Evolutionary conservation across 1,140 invertebrate genomes (phyloP).

Genomic region (Leptopilina clavipes): DNA sequence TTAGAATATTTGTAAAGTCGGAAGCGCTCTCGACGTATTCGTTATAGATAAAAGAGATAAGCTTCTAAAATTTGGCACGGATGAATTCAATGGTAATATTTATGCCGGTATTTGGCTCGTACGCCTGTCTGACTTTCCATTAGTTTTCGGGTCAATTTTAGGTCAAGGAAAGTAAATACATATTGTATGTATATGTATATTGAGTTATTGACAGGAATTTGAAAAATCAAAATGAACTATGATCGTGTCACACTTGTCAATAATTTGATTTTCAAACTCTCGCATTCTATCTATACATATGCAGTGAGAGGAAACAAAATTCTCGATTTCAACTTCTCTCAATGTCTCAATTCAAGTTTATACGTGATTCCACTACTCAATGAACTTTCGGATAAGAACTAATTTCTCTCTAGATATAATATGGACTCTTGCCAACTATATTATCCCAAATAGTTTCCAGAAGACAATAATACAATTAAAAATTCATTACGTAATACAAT

Average conservation of each 20-base stretch:
- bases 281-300: background rate
- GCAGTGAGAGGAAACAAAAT: background rate
- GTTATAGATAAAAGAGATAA: slow-evolving; percentile 29
- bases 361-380: background rate
- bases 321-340: background rate
- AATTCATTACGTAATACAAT: too few species aligned
- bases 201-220: background rate
- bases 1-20: slow-evolving; percentile 3
- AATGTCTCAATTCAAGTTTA: background rate
- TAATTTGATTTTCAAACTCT: slow-evolving; percentile 1
- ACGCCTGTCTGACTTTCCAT: slow-evolving; percentile 23
- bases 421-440: too few species aligned
- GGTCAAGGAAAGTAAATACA: slow-evolving; percentile 17
- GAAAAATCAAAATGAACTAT: background rate
- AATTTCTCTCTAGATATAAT: too few species aligned
- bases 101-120: slow-evolving; percentile 21
- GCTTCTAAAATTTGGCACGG: slow-evolving; percentile 23
- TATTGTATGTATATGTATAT: too few species aligned
- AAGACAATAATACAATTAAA: too few species aligned
- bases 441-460: too few species aligned
- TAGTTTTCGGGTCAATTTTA: slow-evolving; percentile 25
- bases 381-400: too few species aligned
- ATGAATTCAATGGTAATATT: slow-evolving; percentile 31
- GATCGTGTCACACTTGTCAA: background rate
- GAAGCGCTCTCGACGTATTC: slow-evolving; percentile 29